Percentiles rank a stretch among this genome's conserved stretches.
phyloP scores from a whole-genome alignment of 2,113 vertebrate genomes.

The Struthio camelus region DNA sequence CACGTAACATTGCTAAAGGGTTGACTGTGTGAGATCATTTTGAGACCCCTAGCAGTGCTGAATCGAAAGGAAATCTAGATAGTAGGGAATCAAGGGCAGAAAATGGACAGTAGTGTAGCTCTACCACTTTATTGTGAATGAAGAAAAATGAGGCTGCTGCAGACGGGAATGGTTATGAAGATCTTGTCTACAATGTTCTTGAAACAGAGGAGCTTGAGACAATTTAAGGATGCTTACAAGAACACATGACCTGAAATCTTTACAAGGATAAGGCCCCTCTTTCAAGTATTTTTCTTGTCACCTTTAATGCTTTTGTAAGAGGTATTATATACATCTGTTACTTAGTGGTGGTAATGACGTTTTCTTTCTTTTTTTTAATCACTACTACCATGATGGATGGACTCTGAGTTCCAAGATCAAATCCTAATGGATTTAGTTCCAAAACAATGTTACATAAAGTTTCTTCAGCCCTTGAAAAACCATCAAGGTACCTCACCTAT shows the following conservation, averaged over 20 bases:
- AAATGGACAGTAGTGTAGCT: neutral
- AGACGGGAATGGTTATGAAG: neutral
- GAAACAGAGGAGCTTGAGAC: neutral
- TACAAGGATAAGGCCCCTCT: neutral
- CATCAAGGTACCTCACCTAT: fast-evolving
- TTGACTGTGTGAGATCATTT: neutral
- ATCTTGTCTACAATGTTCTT: neutral
- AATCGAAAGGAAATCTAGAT: neutral
- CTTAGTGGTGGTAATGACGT: no score
- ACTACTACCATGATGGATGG: neutral
- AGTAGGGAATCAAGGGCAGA: neutral
- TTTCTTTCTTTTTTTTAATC: neutral
- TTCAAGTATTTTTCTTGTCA: slow-evolving; percentile 36
- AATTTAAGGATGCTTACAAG: neutral
- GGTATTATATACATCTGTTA: neutral
- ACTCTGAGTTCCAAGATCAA: neutral
- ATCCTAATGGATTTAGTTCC: neutral
- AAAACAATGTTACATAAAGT: neutral
- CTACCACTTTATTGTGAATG: neutral
- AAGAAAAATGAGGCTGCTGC: slow-evolving; percentile 2
- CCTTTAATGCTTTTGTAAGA: neutral
- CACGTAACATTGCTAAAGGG: neutral
- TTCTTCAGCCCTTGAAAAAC: neutral
- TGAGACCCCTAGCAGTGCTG: neutral
- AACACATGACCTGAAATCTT: neutral